Base-by-base conservation (phyloP, 2,797 vertebrate genomes). In the Gobio occitaniae region DNA sequence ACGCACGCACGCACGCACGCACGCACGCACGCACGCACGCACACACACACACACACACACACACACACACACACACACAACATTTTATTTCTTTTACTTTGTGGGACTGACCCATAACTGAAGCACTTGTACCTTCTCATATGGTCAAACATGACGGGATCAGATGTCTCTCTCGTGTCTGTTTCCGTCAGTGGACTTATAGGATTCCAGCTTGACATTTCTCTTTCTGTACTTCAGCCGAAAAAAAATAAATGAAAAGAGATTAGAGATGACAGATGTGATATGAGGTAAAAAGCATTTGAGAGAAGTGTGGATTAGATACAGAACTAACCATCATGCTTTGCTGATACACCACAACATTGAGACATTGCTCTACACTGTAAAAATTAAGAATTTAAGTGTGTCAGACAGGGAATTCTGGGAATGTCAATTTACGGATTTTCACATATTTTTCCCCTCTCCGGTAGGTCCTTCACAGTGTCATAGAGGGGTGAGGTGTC, bases 181-280 rank as follows among this genome's bases (percentile, higher is more conserved):
- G 38, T 70, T 41, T 65, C 25, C 13, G 10, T 71, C 41, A 12
- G 59, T 12, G n/a, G 59, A 61, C 2, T 47, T 16, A 9, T n/a
- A 56, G 56, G 32, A 76, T 56, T 56, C 29, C 17, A 76, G 17
- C 32, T 56, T 16, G 75, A 77, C 54, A 61, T 74, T 74, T 74
- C 71, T 44, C 36, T 77, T 19, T 41, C 19, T 1, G 12, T 59
- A 38, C 12, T 77, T 38, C 52, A 59, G 52, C 3, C 6, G 32
- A 38, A 21, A 59, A 59, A 15, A 25, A 25, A 25, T 38, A 77
- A 15, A 59, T 77, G 19, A 77, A 41, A 38, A 32, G 54, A 72
- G n/a, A 72, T 16, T 72, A 15, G 68, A 72, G 70, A 32, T 15
- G 70, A 50, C n/a, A 29, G 75, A n/a, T 3, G 6, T 59, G 12